phyloP scores from a whole-genome alignment of 2,113 vertebrate species.

The Hoplias malabaricus region DNA sequence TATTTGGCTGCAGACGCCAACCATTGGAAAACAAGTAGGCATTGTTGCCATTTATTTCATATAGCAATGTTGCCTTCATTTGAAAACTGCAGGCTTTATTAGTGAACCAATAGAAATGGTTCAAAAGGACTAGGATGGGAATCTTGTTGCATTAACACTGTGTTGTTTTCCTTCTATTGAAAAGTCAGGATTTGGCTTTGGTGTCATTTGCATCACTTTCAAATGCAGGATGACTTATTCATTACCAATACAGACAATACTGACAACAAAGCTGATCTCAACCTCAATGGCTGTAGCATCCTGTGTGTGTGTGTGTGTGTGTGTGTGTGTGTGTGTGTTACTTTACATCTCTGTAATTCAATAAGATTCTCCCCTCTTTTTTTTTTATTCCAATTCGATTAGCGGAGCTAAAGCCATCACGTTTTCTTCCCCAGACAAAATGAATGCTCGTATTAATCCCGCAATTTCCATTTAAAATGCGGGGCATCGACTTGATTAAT shows the following conservation, averaged over 20 bases:
- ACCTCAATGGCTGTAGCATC: background rate
- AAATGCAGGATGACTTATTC: conserved; percentile 5
- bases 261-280: background rate
- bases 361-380: conserved; percentile 88
- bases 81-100: background rate
- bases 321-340: conserved; percentile 66
- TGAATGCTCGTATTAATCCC: conserved; percentile 99
- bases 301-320: conserved; percentile 74
- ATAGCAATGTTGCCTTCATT: background rate
- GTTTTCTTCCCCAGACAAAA: conserved; percentile 96
- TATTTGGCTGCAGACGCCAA: conserved; percentile 1
- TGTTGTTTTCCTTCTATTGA: no score
- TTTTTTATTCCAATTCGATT: conserved; percentile 99
- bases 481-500: conserved; percentile 99
- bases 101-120: no score
- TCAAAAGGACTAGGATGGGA: no score
- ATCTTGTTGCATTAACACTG: no score
- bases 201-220: background rate
- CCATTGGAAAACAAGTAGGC: conserved; percentile 12
- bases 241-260: background rate
- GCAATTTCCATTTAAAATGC: conserved; percentile 99
- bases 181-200: background rate
- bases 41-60: no score
- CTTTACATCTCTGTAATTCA: conserved; percentile 87
- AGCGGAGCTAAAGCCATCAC: conserved; percentile 95